Conservation (phyloP, 2,888 invertebrate species). For the Drosophila gaucha region DNA sequence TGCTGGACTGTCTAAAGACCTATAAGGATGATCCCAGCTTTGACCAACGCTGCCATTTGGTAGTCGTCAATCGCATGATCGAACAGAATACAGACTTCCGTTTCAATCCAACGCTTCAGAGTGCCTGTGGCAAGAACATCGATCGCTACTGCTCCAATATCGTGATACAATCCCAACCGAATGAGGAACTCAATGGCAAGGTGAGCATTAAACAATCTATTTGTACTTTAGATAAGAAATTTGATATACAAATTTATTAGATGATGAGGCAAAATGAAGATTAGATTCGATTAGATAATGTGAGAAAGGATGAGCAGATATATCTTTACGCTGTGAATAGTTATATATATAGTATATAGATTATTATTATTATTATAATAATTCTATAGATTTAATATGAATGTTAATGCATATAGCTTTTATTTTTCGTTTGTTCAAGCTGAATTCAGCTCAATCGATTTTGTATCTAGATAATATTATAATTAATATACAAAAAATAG, state of each 20-base stretch:
- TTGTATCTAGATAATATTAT: not conserved
- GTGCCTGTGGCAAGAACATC: constrained; percentile 93
- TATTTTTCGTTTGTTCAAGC: not conserved
- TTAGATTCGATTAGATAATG: not conserved
- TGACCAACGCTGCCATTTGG: constrained; percentile 92
- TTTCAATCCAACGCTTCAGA: constrained; percentile 93
- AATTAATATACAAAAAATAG: not conserved
- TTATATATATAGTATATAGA: not conserved
- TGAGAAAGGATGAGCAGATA: not conserved
- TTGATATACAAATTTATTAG: too few species aligned
- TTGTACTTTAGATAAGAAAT: too few species aligned
- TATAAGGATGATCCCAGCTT: constrained; percentile 92
- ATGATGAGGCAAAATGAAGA: not conserved
- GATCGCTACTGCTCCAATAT: constrained; percentile 88
- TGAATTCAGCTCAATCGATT: not conserved
- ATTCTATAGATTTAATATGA: too few species aligned
- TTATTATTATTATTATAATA: too few species aligned
- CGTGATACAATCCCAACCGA: constrained; percentile 86
- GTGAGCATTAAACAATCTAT: constrained; percentile 61
- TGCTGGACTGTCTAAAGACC: constrained; percentile 91
- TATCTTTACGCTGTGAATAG: not conserved
- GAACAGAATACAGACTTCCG: constrained; percentile 96
- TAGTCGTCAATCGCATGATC: constrained; percentile 94
- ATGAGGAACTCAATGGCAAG: constrained; percentile 93
- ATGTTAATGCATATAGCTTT: not conserved